Conservation (phyloP, 2,888 invertebrate genomes). For the Dorcus hopei region DNA sequence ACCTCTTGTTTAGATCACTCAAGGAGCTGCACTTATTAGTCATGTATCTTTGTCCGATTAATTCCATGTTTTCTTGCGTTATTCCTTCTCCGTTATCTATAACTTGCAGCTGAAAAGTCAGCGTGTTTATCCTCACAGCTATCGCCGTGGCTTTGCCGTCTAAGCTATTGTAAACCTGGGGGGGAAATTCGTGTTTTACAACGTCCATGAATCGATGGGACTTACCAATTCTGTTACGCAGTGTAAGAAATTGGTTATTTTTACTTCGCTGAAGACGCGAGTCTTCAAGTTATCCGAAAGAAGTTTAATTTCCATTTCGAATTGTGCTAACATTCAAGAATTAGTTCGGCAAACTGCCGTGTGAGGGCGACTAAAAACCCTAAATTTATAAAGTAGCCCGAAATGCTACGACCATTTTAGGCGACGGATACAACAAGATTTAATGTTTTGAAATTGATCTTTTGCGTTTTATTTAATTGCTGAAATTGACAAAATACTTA, state of each 20-base stretch:
- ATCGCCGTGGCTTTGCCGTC: slow-evolving; percentile 69
- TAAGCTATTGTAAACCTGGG: slow-evolving; percentile 65
- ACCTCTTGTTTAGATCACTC: slow-evolving; percentile 52
- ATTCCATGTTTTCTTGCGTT: slow-evolving; percentile 52
- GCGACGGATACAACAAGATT: too few species aligned
- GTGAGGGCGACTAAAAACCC: too few species aligned
- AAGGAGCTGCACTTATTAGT: slow-evolving; percentile 63
- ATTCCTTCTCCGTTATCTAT: slow-evolving; percentile 77
- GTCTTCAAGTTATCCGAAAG: slow-evolving; percentile 11
- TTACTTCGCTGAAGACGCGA: slow-evolving; percentile 8
- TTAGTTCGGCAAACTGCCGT: too few species aligned
- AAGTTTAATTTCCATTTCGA: slow-evolving; percentile 11
- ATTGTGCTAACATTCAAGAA: too few species aligned
- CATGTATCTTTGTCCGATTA: slow-evolving; percentile 59
- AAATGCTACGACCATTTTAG: too few species aligned
- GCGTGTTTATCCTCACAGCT: slow-evolving; percentile 64
- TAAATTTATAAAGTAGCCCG: too few species aligned
- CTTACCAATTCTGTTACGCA: slow-evolving; percentile 16
- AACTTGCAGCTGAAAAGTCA: slow-evolving; percentile 64
- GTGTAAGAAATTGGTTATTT: slow-evolving; percentile 13
- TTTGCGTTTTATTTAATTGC: too few species aligned
- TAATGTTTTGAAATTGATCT: too few species aligned
- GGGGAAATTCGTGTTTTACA: slow-evolving; percentile 3
- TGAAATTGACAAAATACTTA: too few species aligned
- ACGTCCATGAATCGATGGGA: neutral